Evolutionary conservation across 2,113 vertebrate species (phyloP).

Genomic region (Crotalus horridus): DNA sequence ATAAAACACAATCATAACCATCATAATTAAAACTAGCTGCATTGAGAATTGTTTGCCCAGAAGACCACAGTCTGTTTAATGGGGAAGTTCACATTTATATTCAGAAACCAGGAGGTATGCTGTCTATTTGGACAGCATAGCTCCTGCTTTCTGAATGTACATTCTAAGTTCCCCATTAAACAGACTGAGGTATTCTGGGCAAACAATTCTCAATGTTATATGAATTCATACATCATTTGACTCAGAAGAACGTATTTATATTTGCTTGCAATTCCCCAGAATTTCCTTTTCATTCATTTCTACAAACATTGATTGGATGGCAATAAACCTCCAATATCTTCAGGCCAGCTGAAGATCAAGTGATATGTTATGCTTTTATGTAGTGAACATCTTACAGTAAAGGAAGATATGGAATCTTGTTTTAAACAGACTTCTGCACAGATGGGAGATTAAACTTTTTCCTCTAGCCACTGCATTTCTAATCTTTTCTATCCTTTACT

Average conservation of each 20-base stretch:
- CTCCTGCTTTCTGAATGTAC: no score
- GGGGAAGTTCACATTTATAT: neutral
- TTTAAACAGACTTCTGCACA: neutral
- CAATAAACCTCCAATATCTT: neutral
- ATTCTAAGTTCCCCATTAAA: no score
- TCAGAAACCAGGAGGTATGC: neutral
- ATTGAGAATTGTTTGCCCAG: neutral
- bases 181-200: no score
- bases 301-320: neutral
- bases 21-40: neutral
- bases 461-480: neutral
- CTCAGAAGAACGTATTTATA: neutral
- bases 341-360: neutral
- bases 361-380: neutral
- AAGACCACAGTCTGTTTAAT: neutral
- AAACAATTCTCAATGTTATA: neutral
- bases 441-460: neutral
- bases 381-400: neutral
- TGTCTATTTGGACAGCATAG: neutral
- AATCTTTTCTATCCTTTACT: neutral
- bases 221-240: neutral
- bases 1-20: neutral
- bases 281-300: neutral
- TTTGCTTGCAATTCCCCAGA: neutral
- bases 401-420: neutral